These are phyloP conservation scores for Trachymyrmex cornetzi DNA, from an alignment of 1,140 invertebrate species.

Conservation along the genomic window DNA sequence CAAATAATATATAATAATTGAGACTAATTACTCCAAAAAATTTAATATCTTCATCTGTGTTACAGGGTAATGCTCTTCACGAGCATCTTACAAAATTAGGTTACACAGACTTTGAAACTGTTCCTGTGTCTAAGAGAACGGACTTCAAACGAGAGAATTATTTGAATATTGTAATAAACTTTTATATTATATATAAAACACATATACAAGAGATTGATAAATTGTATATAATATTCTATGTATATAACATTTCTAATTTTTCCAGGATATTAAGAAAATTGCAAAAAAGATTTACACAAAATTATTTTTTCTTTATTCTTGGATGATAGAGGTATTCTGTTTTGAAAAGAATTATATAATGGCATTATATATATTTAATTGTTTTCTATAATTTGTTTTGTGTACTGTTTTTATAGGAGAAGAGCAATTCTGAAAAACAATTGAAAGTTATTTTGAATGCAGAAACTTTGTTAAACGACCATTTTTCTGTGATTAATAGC, in stretches of 20 bases:
- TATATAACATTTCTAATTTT: slow-evolving; percentile 40
- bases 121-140: slow-evolving; percentile 61
- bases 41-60: neutral
- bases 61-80: slow-evolving; percentile 81
- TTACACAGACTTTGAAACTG: slow-evolving; percentile 81
- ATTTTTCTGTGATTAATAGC: slow-evolving; percentile 76
- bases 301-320: slow-evolving; percentile 56
- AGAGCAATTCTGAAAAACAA: slow-evolving; percentile 69
- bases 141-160: slow-evolving; percentile 10
- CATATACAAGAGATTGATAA: neutral
- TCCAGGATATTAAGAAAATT: slow-evolving; percentile 60
- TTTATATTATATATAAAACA: slow-evolving; percentile 37
- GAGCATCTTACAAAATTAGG: slow-evolving; percentile 79
- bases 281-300: slow-evolving; percentile 63
- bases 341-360: neutral
- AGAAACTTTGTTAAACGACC: slow-evolving; percentile 82
- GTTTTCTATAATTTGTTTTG: slow-evolving; percentile 50
- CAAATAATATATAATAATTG: neutral
- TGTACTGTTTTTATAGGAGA: slow-evolving; percentile 65
- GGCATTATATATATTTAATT: slow-evolving; percentile 35
- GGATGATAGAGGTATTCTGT: slow-evolving; percentile 66
- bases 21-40: neutral
- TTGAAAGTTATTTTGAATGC: slow-evolving; percentile 78
- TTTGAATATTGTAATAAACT: slow-evolving; percentile 55
- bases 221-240: neutral